These are phyloP conservation scores for Picus viridis DNA, from an alignment of 2,797 vertebrate species.

Conservation along the genomic window DNA sequence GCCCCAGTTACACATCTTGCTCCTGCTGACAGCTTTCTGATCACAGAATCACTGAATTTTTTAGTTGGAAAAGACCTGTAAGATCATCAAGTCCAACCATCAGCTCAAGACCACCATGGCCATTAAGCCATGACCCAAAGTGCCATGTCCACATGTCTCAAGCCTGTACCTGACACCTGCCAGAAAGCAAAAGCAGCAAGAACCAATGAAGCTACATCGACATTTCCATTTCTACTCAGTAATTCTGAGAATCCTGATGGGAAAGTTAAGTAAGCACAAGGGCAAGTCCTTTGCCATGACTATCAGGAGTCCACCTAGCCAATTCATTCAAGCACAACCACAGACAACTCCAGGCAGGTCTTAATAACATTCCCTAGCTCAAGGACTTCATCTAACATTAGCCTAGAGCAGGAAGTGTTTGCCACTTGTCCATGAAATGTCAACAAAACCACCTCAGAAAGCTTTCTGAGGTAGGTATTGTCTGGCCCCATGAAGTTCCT, in stretches of 20 bases:
- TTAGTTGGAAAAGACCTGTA: no score
- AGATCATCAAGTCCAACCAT: no score
- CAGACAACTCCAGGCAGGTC: background rate
- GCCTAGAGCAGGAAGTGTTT: background rate
- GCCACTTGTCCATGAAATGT: background rate
- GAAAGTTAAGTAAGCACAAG: background rate
- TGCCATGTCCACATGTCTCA: background rate
- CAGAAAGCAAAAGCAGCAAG: background rate
- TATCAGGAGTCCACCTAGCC: background rate
- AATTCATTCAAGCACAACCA: background rate
- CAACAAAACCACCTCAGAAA: background rate
- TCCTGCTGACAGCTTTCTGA: background rate
- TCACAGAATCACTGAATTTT: no score
- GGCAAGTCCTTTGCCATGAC: background rate
- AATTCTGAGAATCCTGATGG: background rate
- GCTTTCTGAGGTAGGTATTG: background rate
- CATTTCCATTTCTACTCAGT: background rate
- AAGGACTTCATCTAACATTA: background rate
- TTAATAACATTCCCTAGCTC: background rate
- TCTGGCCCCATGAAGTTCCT: background rate
- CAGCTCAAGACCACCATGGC: no score
- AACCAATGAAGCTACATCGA: background rate
- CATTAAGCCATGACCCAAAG: no score
- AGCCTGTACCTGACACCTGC: background rate
- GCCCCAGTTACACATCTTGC: accelerated